A percentile compares a stretch with the other conserved stretches of the same genome.
These are phyloP conservation scores for Bergia sp. DNA, from an alignment of 92 coral and sea anemone species.

Conservation along the genomic window DNA sequence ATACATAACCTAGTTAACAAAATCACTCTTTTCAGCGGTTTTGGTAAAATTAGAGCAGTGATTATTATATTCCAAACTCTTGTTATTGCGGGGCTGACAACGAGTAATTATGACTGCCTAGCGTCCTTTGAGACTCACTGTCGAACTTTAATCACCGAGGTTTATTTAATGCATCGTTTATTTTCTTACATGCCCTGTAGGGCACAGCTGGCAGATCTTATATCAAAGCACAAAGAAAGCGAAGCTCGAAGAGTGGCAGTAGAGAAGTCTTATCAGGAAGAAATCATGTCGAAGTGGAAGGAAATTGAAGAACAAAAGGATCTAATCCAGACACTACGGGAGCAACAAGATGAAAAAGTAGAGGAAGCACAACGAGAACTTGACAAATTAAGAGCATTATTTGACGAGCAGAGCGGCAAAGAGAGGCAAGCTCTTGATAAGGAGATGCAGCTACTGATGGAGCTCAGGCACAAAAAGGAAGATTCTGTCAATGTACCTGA, in stretches of 20 bases:
- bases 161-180: background rate
- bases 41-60: too few relatives aligned
- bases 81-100: too few relatives aligned
- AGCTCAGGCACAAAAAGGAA: constrained; percentile 48
- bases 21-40: too few relatives aligned
- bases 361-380: constrained; percentile 72
- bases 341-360: constrained; percentile 67
- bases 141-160: too few relatives aligned
- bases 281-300: constrained; percentile 74
- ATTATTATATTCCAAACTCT: too few relatives aligned
- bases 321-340: constrained; percentile 72
- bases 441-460: constrained; percentile 71
- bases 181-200: constrained; percentile 47
- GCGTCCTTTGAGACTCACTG: too few relatives aligned
- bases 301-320: constrained; percentile 89
- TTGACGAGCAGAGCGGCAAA: constrained; percentile 64
- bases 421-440: constrained; percentile 60
- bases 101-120: too few relatives aligned
- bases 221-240: constrained; percentile 89
- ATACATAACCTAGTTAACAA: too few relatives aligned
- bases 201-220: constrained; percentile 76
- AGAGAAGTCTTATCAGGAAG: constrained; percentile 79
- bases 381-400: constrained; percentile 57
- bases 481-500: constrained; percentile 35
- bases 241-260: constrained; percentile 86